phyloP scores from a whole-genome alignment of 2,797 vertebrate genomes.

The Mormyrus proboscirostris region DNA sequence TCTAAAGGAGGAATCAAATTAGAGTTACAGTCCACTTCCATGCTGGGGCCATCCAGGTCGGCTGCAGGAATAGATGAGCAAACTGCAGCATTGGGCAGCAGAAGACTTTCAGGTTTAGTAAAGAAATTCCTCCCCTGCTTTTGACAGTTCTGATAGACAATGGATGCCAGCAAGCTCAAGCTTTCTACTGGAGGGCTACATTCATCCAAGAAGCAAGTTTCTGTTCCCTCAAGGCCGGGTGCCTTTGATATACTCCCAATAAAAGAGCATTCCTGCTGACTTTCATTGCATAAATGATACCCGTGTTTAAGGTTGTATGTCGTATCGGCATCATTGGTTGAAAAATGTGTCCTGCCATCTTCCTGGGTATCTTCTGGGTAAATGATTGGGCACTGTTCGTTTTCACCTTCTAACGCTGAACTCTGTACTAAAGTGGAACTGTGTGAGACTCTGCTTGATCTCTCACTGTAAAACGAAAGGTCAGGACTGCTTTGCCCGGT shows the following conservation, averaged over 20 bases:
- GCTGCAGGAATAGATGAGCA: background rate
- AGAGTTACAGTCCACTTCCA: conserved; percentile 46
- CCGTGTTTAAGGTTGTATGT: background rate
- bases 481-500: background rate
- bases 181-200: background rate
- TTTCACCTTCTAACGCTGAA: background rate
- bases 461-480: background rate
- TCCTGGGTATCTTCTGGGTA: background rate
- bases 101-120: conserved; percentile 11
- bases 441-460: background rate
- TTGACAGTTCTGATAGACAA: conserved; percentile 17
- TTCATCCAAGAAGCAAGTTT: background rate
- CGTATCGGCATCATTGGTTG: conserved; percentile 18
- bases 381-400: background rate
- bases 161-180: background rate
- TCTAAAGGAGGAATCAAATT: conserved; percentile 39
- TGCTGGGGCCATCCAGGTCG: conserved; percentile 26
- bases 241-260: background rate
- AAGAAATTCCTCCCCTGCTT: background rate
- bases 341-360: conserved; percentile 19
- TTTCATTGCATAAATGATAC: background rate
- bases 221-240: background rate
- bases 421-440: background rate
- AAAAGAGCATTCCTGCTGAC: background rate
- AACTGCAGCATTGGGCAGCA: background rate